Percentiles rank a stretch among this genome's conserved stretches.
These are phyloP conservation scores for Ochlodes sylvanus DNA, from an alignment of 2,888 invertebrate species.

Conservation along the genomic window DNA sequence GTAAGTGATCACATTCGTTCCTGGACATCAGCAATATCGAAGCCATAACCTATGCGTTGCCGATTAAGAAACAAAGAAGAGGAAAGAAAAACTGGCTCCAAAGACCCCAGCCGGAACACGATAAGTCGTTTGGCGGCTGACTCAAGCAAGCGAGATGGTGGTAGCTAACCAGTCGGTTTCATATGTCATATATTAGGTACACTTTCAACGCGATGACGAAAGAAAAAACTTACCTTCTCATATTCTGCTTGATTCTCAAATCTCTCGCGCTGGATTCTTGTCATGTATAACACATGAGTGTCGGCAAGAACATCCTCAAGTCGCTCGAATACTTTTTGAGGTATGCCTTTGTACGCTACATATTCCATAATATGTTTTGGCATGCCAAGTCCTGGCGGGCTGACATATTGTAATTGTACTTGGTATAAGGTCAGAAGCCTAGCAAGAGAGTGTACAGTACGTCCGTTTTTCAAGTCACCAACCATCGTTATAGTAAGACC, in stretches of 20 bases:
- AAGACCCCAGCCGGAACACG: too few relatives aligned
- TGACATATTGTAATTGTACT: slow-evolving; percentile 96
- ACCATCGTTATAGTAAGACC: slow-evolving; percentile 98
- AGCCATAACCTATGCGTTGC: too few relatives aligned
- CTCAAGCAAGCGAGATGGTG: too few relatives aligned
- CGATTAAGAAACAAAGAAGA: too few relatives aligned
- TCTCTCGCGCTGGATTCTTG: slow-evolving; percentile 97
- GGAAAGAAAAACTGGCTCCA: too few relatives aligned
- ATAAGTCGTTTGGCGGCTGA: too few relatives aligned
- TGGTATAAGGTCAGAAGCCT: slow-evolving; percentile 96
- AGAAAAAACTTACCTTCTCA: slow-evolving; percentile 86
- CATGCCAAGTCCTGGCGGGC: slow-evolving; percentile 95
- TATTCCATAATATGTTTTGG: slow-evolving; percentile 93
- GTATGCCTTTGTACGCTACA: slow-evolving; percentile 91
- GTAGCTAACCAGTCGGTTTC: too few relatives aligned
- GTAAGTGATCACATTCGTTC: too few relatives aligned
- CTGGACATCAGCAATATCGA: too few relatives aligned
- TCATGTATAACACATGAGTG: slow-evolving; percentile 99
- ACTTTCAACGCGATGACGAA: background rate
- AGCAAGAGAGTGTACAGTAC: slow-evolving; percentile 99
- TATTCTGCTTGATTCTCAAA: slow-evolving; percentile 94
- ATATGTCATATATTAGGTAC: too few relatives aligned
- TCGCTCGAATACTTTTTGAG: slow-evolving; percentile 89
- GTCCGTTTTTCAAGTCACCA: slow-evolving; percentile 98
- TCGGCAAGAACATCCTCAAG: slow-evolving; percentile 95